phyloP scores from a whole-genome alignment of 2,113 vertebrate species.

The Uria aalge region DNA sequence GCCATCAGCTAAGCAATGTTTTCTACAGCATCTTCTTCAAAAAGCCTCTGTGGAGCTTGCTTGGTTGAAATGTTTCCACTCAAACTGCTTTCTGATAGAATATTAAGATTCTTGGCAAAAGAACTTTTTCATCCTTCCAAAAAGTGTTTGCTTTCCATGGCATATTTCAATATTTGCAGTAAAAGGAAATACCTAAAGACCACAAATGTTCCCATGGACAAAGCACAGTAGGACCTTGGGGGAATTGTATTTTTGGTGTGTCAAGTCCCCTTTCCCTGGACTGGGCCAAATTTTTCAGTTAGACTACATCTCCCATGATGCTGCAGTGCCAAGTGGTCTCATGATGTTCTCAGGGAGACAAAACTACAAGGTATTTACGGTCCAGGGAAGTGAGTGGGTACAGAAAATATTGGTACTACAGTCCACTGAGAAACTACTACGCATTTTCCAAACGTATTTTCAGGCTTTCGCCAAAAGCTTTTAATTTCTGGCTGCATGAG shows the following conservation, averaged over 20 bases:
- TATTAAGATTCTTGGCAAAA: not conserved
- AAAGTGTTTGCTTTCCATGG: not conserved
- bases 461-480: not conserved
- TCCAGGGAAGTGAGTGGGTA: not conserved
- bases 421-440: not conserved
- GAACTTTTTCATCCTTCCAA: not conserved
- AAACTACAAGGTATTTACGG: not conserved
- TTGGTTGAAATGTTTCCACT: not conserved
- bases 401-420: not conserved
- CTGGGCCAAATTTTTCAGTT: not conserved
- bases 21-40: not conserved
- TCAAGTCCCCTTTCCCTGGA: not conserved
- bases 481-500: not conserved
- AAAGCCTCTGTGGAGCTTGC: not conserved
- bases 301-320: constrained; percentile 1
- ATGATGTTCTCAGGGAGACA: not conserved
- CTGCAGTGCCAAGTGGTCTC: not conserved
- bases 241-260: not conserved
- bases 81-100: not conserved
- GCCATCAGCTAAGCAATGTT: not conserved
- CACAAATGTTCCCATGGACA: not conserved
- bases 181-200: not conserved
- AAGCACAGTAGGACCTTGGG: not conserved
- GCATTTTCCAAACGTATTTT: not conserved
- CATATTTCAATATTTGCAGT: not conserved